Percentiles rank a stretch among this genome's conserved stretches.
Evolutionary conservation across 1,140 invertebrate genomes (phyloP).

Genomic region (Cydia fagiglandana): DNA sequence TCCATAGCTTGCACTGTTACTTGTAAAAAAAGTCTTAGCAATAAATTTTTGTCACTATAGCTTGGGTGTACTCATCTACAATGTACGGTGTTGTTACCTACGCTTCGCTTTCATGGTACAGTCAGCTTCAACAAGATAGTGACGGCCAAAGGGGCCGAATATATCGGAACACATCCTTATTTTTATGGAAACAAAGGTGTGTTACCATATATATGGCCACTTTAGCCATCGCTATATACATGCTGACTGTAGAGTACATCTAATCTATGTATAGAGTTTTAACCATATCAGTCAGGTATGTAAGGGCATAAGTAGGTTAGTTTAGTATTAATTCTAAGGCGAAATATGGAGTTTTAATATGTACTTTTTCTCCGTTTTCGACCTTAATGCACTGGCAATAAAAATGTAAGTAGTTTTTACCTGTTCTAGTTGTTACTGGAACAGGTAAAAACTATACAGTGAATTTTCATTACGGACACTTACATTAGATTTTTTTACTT

Average conservation of each 20-base stretch:
- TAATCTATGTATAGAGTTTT: constrained; percentile 30
- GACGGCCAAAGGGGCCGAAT: too few relatives aligned
- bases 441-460: background rate
- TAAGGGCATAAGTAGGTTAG: constrained; percentile 43
- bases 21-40: constrained; percentile 59
- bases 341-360: background rate
- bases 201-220: too few relatives aligned
- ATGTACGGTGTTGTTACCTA: constrained; percentile 20
- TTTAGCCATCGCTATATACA: too few relatives aligned
- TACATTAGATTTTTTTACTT: background rate
- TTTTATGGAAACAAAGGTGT: too few relatives aligned
- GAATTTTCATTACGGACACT: background rate
- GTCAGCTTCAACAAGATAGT: too few relatives aligned
- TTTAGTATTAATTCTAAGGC: constrained; percentile 31
- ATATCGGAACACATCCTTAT: too few relatives aligned
- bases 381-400: background rate
- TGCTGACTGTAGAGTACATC: constrained; percentile 9
- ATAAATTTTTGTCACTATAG: constrained; percentile 44
- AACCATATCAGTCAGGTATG: constrained; percentile 55
- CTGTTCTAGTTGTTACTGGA: background rate
- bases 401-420: background rate
- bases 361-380: background rate
- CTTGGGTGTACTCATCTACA: constrained; percentile 45
- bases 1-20: constrained; percentile 72
- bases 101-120: constrained; percentile 19